Percentiles rank a stretch among this genome's conserved stretches.
These are phyloP conservation scores for Heliornis fulica DNA, from an alignment of 2,113 vertebrate genomes.

Conservation along the genomic window DNA sequence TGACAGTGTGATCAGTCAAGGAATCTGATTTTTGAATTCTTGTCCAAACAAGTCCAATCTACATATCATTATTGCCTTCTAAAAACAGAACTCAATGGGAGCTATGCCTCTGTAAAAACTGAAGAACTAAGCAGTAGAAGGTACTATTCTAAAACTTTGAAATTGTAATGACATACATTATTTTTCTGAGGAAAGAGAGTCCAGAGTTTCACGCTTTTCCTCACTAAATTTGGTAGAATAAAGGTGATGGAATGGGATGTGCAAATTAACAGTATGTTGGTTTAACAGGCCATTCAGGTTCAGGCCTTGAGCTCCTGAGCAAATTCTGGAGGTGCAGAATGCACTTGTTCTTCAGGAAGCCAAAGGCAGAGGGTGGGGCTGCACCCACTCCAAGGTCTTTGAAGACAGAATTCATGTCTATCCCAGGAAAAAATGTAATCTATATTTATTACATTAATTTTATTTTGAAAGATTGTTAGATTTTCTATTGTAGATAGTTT, in stretches of 20 bases:
- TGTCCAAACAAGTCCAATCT: slow-evolving; percentile 66
- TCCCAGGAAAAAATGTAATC: not conserved
- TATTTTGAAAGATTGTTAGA: not conserved
- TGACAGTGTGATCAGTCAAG: slow-evolving; percentile 52
- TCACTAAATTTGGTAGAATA: not conserved
- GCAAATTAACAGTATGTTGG: not conserved
- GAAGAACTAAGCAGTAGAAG: slow-evolving; percentile 23
- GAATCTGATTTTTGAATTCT: slow-evolving; percentile 59
- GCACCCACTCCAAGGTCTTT: not conserved
- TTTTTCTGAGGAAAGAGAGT: not conserved
- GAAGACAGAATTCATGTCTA: not conserved
- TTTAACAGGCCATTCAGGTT: not conserved
- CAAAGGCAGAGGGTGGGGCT: not conserved
- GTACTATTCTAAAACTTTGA: slow-evolving; percentile 33
- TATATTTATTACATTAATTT: not conserved
- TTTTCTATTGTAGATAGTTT: not conserved
- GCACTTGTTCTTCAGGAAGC: not conserved
- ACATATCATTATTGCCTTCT: slow-evolving; percentile 50
- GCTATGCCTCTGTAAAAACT: slow-evolving; percentile 4
- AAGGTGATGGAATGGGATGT: not conserved
- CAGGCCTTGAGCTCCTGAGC: not conserved
- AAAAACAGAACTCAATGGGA: slow-evolving; percentile 60
- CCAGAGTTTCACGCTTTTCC: not conserved
- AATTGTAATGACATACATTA: not conserved
- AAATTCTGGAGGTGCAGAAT: not conserved